Evolutionary conservation across 2,888 invertebrate genomes (phyloP).

Genomic region (Spilosoma lubricipeda): DNA sequence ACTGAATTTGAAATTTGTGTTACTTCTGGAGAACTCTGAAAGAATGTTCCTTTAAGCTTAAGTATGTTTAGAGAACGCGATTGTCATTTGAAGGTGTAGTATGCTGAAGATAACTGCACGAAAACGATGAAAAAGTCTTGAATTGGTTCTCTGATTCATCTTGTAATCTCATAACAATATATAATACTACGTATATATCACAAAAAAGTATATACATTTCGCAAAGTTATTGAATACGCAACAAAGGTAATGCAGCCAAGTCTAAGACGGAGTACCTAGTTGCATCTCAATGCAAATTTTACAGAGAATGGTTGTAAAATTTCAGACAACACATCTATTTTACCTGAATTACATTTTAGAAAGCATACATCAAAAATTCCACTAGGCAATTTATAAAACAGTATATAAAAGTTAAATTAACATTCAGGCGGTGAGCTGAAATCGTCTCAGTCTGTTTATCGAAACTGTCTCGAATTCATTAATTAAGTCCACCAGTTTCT

Average conservation of each 20-base stretch:
- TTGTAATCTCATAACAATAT: too few relatives aligned
- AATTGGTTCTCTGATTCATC: too few relatives aligned
- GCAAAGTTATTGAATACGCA: not conserved
- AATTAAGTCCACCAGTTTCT: conserved; percentile 50
- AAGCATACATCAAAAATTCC: conserved; percentile 42
- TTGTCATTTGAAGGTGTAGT: not conserved
- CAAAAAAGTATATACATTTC: not conserved
- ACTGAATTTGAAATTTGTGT: not conserved
- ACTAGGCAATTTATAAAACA: conserved; percentile 39
- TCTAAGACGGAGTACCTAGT: not conserved
- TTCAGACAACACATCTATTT: conserved; percentile 9
- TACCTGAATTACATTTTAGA: conserved; percentile 44
- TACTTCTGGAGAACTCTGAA: not conserved
- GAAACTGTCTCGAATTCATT: conserved; percentile 44
- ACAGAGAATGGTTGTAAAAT: not conserved
- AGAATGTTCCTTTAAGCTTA: not conserved
- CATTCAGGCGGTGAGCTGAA: conserved; percentile 56
- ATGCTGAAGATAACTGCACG: not conserved
- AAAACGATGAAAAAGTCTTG: not conserved
- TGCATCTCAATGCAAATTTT: not conserved
- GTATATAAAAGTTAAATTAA: conserved; percentile 46
- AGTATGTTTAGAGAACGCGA: not conserved
- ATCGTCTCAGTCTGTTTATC: conserved; percentile 56
- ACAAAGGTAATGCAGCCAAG: not conserved
- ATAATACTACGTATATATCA: not conserved